phyloP scores from a whole-genome alignment of 2,888 invertebrate species.

The Hetaerina titia region DNA sequence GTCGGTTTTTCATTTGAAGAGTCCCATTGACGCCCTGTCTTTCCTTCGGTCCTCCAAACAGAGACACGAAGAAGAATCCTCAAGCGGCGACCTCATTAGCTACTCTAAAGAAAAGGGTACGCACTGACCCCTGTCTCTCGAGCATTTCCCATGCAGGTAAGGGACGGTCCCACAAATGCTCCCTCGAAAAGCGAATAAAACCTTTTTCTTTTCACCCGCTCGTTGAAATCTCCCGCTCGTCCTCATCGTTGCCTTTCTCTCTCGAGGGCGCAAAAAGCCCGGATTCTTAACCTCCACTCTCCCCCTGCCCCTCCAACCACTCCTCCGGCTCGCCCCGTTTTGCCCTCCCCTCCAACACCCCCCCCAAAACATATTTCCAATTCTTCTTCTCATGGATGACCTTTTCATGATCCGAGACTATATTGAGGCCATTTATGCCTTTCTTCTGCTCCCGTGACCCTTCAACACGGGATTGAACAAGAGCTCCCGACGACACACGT shows the following conservation, averaged over 20 bases:
- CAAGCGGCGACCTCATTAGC: no score
- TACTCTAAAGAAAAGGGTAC: no score
- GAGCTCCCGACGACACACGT: neutral
- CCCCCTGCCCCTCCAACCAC: neutral
- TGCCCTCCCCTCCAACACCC: neutral
- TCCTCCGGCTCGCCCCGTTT: slow-evolving; percentile 1
- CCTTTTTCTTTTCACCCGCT: no score
- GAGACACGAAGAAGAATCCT: no score
- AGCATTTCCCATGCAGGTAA: no score
- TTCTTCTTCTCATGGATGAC: slow-evolving; percentile 7
- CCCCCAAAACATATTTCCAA: neutral
- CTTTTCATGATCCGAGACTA: slow-evolving; percentile 32
- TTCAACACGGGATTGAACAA: neutral
- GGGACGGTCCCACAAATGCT: no score
- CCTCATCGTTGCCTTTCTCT: neutral
- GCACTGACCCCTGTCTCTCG: no score
- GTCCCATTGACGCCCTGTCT: no score
- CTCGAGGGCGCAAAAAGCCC: neutral
- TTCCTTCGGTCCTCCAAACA: no score
- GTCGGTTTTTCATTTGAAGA: no score
- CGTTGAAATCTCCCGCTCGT: no score
- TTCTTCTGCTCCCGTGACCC: slow-evolving; percentile 32
- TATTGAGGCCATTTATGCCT: slow-evolving; percentile 33
- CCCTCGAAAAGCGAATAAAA: no score
- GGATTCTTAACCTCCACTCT: neutral